Conservation (phyloP, 1,140 invertebrate genomes). For the Euwallacea similis region DNA sequence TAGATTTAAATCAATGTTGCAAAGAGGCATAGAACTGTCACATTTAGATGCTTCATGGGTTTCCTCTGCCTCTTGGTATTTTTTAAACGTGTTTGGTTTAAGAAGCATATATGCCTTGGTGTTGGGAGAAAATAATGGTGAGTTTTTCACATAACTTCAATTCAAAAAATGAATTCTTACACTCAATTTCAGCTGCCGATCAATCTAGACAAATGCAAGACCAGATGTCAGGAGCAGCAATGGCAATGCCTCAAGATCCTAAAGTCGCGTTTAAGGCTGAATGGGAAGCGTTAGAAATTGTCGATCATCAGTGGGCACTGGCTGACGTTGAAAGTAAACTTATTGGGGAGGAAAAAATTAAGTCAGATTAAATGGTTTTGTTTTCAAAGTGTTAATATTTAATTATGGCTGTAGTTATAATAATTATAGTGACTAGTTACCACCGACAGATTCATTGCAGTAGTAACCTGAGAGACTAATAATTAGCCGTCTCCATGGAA, state of each 20-base stretch:
- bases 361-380: constrained; percentile 16
- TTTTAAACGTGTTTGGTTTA: constrained; percentile 98
- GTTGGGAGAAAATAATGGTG: constrained; percentile 94
- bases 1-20: constrained; percentile 98
- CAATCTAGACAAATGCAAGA: constrained; percentile 96
- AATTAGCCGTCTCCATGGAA: too few relatives aligned
- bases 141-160: neutral
- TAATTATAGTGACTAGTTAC: too few relatives aligned
- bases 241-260: constrained; percentile 96
- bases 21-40: constrained; percentile 93
- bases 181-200: constrained; percentile 69
- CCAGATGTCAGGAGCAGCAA: constrained; percentile 95
- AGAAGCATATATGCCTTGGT: constrained; percentile 97
- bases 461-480: too few relatives aligned
- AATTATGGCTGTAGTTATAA: too few relatives aligned
- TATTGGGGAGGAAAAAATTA: constrained; percentile 28
- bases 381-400: too few relatives aligned
- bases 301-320: constrained; percentile 89
- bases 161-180: neutral
- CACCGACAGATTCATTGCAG: too few relatives aligned
- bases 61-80: constrained; percentile 99
- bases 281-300: constrained; percentile 98
- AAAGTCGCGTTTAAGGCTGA: constrained; percentile 99
- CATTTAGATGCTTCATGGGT: constrained; percentile 99
- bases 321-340: constrained; percentile 67